A percentile compares a stretch with the other conserved stretches of the same genome.
Evolutionary conservation across 2,113 vertebrate genomes (phyloP).

Genomic region (Lontra canadensis): DNA sequence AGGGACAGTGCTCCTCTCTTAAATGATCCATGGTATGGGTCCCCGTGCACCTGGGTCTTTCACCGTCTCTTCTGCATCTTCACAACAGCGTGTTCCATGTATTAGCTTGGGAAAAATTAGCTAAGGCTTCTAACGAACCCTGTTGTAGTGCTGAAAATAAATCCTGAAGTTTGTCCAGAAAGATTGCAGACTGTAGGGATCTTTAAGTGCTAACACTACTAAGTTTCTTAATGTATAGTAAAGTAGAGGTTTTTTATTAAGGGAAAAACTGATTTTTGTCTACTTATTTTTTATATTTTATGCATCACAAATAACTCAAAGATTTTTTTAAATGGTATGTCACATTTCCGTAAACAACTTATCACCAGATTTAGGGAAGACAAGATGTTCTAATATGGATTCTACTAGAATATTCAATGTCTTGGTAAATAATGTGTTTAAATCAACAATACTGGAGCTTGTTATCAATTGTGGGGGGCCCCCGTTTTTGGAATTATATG

Average conservation of each 20-base stretch:
- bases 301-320: not conserved
- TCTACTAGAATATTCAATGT: not conserved
- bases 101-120: not conserved
- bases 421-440: not conserved
- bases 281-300: not conserved
- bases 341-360: constrained; percentile 14
- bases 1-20: not conserved
- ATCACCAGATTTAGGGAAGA: not conserved
- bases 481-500: not conserved
- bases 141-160: not conserved
- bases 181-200: not conserved
- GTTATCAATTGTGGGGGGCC: not conserved
- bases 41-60: not conserved
- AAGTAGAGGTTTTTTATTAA: not conserved
- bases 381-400: not conserved
- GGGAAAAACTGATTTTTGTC: not conserved
- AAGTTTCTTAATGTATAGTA: not conserved
- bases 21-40: not conserved
- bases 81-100: not conserved
- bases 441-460: not conserved
- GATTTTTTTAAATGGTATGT: not conserved
- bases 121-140: not conserved
- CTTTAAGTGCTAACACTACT: not conserved
- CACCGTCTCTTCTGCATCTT: not conserved
- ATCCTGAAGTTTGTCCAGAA: not conserved